These are phyloP conservation scores for Alfaro cultratus DNA, from an alignment of 2,797 vertebrate species.

Conservation along the genomic window DNA sequence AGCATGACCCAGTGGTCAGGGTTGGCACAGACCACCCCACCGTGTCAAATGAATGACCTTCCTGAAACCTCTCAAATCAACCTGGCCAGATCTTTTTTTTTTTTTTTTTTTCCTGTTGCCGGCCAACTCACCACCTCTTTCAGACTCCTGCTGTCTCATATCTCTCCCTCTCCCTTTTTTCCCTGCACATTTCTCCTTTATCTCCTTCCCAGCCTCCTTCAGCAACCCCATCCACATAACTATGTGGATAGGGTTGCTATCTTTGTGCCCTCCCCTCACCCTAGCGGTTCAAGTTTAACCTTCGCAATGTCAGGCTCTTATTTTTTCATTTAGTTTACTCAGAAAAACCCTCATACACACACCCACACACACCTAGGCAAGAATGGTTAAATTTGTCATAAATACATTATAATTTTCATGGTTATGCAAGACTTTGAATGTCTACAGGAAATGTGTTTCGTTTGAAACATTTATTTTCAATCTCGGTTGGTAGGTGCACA, in stretches of 20 bases:
- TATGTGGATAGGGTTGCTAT: slow-evolving; percentile 5
- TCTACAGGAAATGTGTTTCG: slow-evolving; percentile 64
- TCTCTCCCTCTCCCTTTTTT: background rate
- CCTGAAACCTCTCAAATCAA: slow-evolving; percentile 65
- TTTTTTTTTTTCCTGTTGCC: slow-evolving; percentile 36
- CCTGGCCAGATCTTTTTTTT: slow-evolving; percentile 50
- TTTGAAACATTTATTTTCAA: slow-evolving; percentile 71
- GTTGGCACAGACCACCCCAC: slow-evolving; percentile 42
- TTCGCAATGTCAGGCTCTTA: slow-evolving; percentile 67
- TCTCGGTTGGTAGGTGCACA: slow-evolving; percentile 44
- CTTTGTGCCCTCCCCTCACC: slow-evolving; percentile 28
- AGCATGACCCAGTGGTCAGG: slow-evolving; percentile 34
- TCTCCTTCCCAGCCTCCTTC: slow-evolving; percentile 26
- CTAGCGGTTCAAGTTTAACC: slow-evolving; percentile 57
- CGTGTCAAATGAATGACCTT: slow-evolving; percentile 73
- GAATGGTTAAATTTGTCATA: slow-evolving; percentile 57
- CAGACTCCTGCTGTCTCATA: slow-evolving; percentile 17
- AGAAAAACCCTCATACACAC: slow-evolving; percentile 27
- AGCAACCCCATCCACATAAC: slow-evolving; percentile 51
- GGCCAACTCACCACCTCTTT: slow-evolving; percentile 23
- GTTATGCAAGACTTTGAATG: slow-evolving; percentile 62
- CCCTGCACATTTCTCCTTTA: slow-evolving; percentile 40
- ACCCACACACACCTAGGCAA: slow-evolving; percentile 37
- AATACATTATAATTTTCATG: background rate
- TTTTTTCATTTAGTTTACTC: slow-evolving; percentile 65